These are phyloP conservation scores for Gadus chalcogrammus DNA, from an alignment of 2,113 vertebrate genomes.

Conservation along the genomic window DNA sequence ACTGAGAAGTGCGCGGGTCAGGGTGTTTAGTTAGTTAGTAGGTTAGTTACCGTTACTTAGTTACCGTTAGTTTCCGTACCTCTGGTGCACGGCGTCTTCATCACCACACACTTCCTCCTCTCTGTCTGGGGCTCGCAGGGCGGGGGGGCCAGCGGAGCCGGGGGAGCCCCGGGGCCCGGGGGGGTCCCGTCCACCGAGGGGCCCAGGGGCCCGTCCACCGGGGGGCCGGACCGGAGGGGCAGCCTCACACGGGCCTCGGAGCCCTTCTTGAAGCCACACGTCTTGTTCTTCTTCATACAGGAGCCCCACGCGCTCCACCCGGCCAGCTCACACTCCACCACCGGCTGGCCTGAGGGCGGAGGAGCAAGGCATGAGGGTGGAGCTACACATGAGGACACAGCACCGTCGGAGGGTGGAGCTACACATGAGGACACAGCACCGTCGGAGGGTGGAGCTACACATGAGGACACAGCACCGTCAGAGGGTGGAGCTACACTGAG, in stretches of 20 bases:
- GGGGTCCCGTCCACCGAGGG: too few species aligned
- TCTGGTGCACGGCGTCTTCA: constrained; percentile 78
- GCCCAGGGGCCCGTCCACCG: constrained; percentile 39
- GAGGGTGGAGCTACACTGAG: too few species aligned
- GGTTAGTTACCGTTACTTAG: too few species aligned
- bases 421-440: too few species aligned
- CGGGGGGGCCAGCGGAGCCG: constrained; percentile 20
- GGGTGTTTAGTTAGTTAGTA: too few species aligned
- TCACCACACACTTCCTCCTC: constrained; percentile 79
- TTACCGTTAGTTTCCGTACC: constrained; percentile 66
- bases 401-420: too few species aligned
- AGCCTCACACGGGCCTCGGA: constrained; percentile 78
- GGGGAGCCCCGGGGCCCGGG: constrained; percentile 40
- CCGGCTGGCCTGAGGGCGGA: constrained; percentile 34
- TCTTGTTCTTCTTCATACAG: constrained; percentile 90
- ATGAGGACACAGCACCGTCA: too few species aligned
- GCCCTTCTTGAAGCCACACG: constrained; percentile 93
- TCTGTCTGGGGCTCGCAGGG: constrained; percentile 79
- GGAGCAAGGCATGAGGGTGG: constrained; percentile 12
- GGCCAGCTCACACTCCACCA: constrained; percentile 88
- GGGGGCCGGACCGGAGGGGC: constrained; percentile 75
- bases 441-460: too few species aligned
- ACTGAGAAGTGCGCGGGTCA: too few species aligned
- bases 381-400: too few species aligned
- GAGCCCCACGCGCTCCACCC: constrained; percentile 91